Evolutionary conservation across 2,113 vertebrate species (phyloP), one percentile per base, ranked within the genome.

Genomic region (Sigmodon hispidus): DNA sequence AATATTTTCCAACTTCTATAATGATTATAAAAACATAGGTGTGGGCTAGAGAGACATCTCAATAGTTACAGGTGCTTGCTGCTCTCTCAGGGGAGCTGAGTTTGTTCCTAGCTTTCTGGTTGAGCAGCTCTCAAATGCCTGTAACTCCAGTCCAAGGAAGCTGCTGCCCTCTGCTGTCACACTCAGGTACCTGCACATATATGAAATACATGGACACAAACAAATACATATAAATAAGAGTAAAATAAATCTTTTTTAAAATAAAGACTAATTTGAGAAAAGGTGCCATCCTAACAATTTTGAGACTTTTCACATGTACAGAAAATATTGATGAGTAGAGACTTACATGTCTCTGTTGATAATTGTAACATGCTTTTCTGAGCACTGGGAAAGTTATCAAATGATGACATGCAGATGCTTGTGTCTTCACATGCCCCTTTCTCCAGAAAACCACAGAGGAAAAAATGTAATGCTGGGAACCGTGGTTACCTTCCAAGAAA

Each of bases 361-460:
- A 43, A 76, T 43, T 65, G 34, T 80, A 72, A n/a, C 17, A 17
- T 55, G 55, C 52, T 90, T 77, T 93, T 61, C 81, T 94, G 67
- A 94, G 50, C 19, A 34, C 29, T 76, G 7, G 11, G 21, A 91
- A 43, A 80, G 31, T 76, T n/a, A 72, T 91, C n/a, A n/a, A 84
- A 89, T 29, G 21, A 72, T 10, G 1, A 87, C 15, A 26, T 81
- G 43, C 29, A 80, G 72, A 31, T 50, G 50, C 21, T 34, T 24
- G 12, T 75, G 57, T 36, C 81, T 94, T 69, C 31, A 63, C 79
- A 9, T 72, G 59, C 85, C 89, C 76, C 10, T 31, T 65, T 86
- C 26, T 61, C 87, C 45, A 87, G 79, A 40, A 95, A 93, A 96
- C 40, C 69, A 59, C 72, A 63, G n/a, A 87, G 26, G 7, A 81